phyloP scores from a whole-genome alignment of 1,140 invertebrate genomes.

The Drosophila prosaltans region DNA sequence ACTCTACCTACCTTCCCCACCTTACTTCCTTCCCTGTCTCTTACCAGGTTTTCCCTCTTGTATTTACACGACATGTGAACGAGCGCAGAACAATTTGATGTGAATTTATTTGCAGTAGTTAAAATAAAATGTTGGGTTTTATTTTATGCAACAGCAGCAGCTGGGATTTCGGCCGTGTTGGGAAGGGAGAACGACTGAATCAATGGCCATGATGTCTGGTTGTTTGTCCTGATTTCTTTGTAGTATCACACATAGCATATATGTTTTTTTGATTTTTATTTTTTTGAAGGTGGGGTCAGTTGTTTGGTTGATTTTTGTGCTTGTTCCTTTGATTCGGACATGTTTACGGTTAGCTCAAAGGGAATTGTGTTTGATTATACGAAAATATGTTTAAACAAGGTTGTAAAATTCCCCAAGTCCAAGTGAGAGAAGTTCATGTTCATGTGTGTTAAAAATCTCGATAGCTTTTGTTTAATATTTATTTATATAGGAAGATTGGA shows the following conservation, averaged over 20 bases:
- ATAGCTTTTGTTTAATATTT: not conserved
- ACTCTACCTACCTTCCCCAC: not conserved
- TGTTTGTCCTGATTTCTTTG: constrained; percentile 31
- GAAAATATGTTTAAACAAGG: constrained; percentile 18
- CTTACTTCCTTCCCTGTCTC: not conserved
- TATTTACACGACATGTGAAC: constrained; percentile 25
- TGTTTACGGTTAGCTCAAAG: constrained; percentile 44
- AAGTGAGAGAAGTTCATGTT: not conserved
- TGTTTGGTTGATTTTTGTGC: constrained; percentile 34
- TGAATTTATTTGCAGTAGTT: constrained; percentile 75
- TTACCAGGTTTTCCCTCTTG: not conserved
- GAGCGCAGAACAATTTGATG: constrained; percentile 57
- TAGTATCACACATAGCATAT: constrained; percentile 33
- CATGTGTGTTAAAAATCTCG: not conserved
- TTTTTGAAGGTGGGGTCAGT: constrained; percentile 33
- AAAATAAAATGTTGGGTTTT: constrained; percentile 77
- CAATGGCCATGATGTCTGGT: constrained; percentile 13
- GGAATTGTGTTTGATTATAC: constrained; percentile 38
- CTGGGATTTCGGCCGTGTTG: constrained; percentile 40
- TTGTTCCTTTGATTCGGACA: constrained; percentile 47
- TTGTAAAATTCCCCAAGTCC: constrained; percentile 21
- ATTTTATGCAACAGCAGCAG: constrained; percentile 68
- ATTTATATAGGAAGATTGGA: not conserved
- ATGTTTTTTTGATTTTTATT: constrained; percentile 21
- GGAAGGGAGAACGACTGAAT: constrained; percentile 6